These are phyloP conservation scores for Desoria tigrina DNA, from an alignment of 2,888 invertebrate species.

Conservation along the genomic window DNA sequence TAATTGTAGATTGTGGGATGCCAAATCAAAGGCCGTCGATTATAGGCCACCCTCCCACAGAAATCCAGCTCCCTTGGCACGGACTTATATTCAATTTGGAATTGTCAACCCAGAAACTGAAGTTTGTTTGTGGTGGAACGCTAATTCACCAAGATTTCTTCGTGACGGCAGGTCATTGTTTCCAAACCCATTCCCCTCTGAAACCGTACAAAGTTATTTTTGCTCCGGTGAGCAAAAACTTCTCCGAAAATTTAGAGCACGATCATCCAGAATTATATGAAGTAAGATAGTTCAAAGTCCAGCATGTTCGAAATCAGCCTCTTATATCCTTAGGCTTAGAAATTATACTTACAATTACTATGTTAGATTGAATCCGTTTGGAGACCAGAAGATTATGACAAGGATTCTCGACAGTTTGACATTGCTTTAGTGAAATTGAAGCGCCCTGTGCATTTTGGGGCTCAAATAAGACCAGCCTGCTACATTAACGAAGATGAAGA, in stretches of 20 bases:
- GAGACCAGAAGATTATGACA: constrained; percentile 19
- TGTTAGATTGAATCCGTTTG: constrained; percentile 30
- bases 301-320: no score
- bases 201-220: constrained; percentile 22
- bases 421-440: constrained; percentile 33
- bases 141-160: constrained; percentile 12
- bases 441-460: constrained; percentile 26
- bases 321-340: no score
- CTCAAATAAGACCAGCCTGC: constrained; percentile 30
- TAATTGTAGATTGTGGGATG: constrained; percentile 38
- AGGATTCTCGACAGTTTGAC: background rate
- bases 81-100: constrained; percentile 27
- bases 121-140: constrained; percentile 21
- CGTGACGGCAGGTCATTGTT: constrained; percentile 15
- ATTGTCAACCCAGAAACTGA: background rate
- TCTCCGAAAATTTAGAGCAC: constrained; percentile 30
- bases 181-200: background rate
- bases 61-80: constrained; percentile 40
- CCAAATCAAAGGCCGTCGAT: constrained; percentile 20
- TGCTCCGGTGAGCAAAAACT: constrained; percentile 30
- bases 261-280: constrained; percentile 19
- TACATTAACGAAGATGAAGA: background rate
- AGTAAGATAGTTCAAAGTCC: constrained; percentile 10
- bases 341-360: no score
- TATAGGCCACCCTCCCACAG: constrained; percentile 19